These are phyloP conservation scores for Acrocyrtus sp. DNA, from an alignment of 2,888 invertebrate genomes.

Conservation along the genomic window DNA sequence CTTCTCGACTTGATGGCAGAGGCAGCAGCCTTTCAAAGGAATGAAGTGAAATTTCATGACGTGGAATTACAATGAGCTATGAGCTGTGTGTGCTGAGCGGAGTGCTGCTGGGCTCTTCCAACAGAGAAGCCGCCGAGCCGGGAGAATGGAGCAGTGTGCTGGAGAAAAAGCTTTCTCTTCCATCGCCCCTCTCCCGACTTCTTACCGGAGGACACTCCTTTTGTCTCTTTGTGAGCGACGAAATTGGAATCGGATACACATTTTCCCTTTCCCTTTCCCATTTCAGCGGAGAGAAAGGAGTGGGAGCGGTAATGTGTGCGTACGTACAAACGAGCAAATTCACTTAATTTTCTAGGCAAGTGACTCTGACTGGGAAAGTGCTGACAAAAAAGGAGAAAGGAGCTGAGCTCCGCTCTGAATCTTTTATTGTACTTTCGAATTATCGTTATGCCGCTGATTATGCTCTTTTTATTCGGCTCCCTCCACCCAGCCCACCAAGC, in stretches of 20 bases:
- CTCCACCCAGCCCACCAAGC: background rate
- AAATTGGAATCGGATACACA: slow-evolving; percentile 30
- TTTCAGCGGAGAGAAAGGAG: background rate
- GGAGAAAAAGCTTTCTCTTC: slow-evolving; percentile 1
- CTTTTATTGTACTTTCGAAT: background rate
- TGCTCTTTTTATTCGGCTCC: background rate
- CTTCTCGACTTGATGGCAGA: background rate
- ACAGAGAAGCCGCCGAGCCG: too few relatives aligned
- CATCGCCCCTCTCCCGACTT: background rate
- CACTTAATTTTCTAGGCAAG: slow-evolving; percentile 16
- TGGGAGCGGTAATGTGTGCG: too few relatives aligned
- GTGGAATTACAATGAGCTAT: slow-evolving; percentile 41
- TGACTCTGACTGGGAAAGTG: too few relatives aligned
- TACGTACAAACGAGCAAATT: slow-evolving; percentile 14
- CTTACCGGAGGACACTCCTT: background rate
- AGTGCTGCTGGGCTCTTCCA: too few relatives aligned
- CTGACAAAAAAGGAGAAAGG: too few relatives aligned
- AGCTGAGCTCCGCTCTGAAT: background rate
- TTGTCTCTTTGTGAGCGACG: background rate
- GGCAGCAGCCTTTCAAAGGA: slow-evolving; percentile 30
- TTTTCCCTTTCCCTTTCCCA: too few relatives aligned
- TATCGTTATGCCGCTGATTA: background rate
- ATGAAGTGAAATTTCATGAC: slow-evolving; percentile 42
- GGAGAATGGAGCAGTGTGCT: slow-evolving; percentile 1
- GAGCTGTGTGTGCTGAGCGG: slow-evolving; percentile 28